These are phyloP conservation scores for Arrhamphus sclerolepis DNA, from an alignment of 2,797 vertebrate species.

Conservation along the genomic window DNA sequence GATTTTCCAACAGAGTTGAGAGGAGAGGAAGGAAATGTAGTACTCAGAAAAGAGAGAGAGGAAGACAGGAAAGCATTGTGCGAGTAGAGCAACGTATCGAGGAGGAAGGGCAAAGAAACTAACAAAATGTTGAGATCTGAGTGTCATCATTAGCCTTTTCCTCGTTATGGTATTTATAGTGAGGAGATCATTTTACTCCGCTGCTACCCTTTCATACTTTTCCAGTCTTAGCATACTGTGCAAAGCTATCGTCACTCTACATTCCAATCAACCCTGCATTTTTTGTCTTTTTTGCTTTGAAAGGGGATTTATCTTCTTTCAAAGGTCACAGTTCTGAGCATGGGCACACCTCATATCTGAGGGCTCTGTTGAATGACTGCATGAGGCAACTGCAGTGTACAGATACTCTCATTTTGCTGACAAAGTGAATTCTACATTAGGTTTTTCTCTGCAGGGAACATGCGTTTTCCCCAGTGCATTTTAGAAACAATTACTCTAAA, in stretches of 20 bases:
- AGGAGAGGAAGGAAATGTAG: slow-evolving; percentile 54
- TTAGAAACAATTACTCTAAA: slow-evolving; percentile 26
- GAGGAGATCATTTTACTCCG: slow-evolving; percentile 27
- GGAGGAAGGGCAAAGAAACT: slow-evolving; percentile 52
- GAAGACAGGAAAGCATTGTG: slow-evolving; percentile 37
- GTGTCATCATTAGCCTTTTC: slow-evolving; percentile 33
- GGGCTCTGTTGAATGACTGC: slow-evolving; percentile 36
- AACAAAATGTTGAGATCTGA: slow-evolving; percentile 38
- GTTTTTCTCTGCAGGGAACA: slow-evolving; percentile 13
- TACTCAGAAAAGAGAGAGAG: slow-evolving; percentile 42
- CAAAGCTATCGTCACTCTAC: slow-evolving; percentile 1
- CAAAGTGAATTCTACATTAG: slow-evolving; percentile 29
- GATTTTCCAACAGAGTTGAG: slow-evolving; percentile 71
- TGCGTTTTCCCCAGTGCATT: slow-evolving; percentile 24
- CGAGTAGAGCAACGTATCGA: slow-evolving; percentile 48
- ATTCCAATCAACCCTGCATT: slow-evolving; percentile 38
- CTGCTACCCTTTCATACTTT: slow-evolving; percentile 23
- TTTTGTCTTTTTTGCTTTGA: slow-evolving; percentile 45
- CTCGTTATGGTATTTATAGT: slow-evolving; percentile 29
- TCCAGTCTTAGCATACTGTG: slow-evolving; percentile 14
- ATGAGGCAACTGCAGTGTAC: slow-evolving; percentile 55
- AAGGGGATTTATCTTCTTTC: slow-evolving; percentile 55
- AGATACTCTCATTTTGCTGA: slow-evolving; percentile 56
- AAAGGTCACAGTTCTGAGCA: slow-evolving; percentile 46
- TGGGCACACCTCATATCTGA: slow-evolving; percentile 58